Evolutionary conservation across 1,140 invertebrate genomes (phyloP).

Genomic region (Subanguina moxae): DNA sequence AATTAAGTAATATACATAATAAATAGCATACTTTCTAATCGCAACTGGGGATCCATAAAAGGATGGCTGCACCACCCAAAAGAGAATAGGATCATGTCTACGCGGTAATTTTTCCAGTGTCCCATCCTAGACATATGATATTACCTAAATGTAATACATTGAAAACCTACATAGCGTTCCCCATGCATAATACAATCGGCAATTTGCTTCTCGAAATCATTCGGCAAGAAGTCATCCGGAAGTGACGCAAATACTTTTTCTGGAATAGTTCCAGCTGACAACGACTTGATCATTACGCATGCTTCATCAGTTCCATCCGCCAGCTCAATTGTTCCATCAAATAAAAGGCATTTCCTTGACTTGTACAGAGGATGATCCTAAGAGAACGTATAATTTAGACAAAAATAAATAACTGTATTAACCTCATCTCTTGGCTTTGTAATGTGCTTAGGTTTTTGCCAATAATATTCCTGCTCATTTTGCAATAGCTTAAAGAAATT

Average conservation of each 20-base stretch:
- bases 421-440: constrained; percentile 15
- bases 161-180: not conserved
- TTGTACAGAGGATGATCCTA: constrained; percentile 50
- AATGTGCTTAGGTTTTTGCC: not conserved
- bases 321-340: constrained; percentile 38
- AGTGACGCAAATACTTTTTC: constrained; percentile 5
- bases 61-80: constrained; percentile 45
- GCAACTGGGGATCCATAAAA: constrained; percentile 51
- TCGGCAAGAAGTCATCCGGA: constrained; percentile 23
- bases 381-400: constrained; percentile 25
- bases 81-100: constrained; percentile 53
- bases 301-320: constrained; percentile 52
- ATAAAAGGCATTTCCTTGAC: constrained; percentile 24
- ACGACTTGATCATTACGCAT: constrained; percentile 41
- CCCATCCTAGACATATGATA: constrained; percentile 44
- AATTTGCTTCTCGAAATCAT: constrained; percentile 35
- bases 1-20: not conserved
- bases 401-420: constrained; percentile 22
- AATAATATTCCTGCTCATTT: not conserved
- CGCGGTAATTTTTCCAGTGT: constrained; percentile 50
- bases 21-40: constrained; percentile 43
- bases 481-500: constrained; percentile 28
- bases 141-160: constrained; percentile 25
- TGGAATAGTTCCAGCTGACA: constrained; percentile 29
- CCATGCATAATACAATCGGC: constrained; percentile 51